Conservation (phyloP, 2,888 invertebrate species). For the Andrena flavipes region DNA sequence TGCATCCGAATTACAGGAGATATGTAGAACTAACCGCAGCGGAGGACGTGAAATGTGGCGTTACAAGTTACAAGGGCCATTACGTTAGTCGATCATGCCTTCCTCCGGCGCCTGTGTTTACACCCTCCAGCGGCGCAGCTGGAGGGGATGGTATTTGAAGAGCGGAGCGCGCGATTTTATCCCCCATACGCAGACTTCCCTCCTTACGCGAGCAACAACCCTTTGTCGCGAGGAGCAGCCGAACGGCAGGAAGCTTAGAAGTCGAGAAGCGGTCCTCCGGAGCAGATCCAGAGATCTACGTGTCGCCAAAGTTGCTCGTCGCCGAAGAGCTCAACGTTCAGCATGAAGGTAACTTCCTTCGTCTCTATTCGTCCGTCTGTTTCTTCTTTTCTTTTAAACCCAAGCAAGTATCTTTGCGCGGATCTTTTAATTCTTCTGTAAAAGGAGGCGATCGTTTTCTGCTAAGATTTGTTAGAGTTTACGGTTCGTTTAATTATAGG, state of each 20-base stretch:
- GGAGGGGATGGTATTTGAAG: conserved; percentile 79
- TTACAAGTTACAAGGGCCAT: conserved; percentile 20
- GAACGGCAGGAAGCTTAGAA: neutral
- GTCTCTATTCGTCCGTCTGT: neutral
- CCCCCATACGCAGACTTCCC: conserved; percentile 73
- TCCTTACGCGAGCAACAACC: conserved; percentile 49
- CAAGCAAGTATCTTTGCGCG: no score
- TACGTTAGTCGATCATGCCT: conserved; percentile 67
- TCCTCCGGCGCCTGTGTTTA: conserved; percentile 74
- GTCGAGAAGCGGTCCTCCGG: neutral
- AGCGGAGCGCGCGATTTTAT: conserved; percentile 72
- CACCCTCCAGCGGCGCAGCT: conserved; percentile 45
- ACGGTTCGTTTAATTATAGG: no score
- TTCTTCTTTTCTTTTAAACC: neutral
- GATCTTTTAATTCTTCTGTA: no score
- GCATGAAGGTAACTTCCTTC: conserved; percentile 41
- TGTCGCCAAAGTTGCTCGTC: neutral
- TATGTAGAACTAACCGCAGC: conserved; percentile 17
- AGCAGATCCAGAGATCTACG: neutral
- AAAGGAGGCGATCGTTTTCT: no score
- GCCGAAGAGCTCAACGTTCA: neutral
- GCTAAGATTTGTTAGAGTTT: no score
- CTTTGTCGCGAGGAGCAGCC: neutral
- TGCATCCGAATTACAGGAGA: neutral
- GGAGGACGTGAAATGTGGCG: conserved; percentile 23